Conservation (phyloP, 92 coral and sea anemone species). For the Palythoa grandis region DNA sequence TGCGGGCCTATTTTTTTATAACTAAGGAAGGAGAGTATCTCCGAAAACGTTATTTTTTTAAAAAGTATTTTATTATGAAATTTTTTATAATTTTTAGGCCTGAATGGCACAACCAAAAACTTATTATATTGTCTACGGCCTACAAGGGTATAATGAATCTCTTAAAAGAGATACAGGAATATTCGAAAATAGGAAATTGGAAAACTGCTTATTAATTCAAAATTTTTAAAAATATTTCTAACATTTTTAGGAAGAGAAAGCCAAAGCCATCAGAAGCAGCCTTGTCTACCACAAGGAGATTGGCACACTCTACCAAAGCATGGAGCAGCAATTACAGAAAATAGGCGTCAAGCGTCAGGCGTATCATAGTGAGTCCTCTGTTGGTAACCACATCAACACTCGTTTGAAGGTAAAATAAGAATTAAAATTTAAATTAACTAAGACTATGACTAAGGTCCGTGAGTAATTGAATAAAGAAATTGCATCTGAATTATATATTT, state of each 20-base stretch:
- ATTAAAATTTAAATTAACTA: no score
- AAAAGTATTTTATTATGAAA: no score
- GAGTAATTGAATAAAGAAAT: not conserved
- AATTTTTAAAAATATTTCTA: not conserved
- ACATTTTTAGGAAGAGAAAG: conserved; percentile 13
- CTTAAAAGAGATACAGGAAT: no score
- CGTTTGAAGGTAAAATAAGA: conserved; percentile 5
- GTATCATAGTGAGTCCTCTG: conserved; percentile 24
- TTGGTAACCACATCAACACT: conserved; percentile 43
- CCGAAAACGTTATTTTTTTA: no score
- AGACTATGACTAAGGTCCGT: not conserved
- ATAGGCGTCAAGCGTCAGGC: conserved; percentile 45
- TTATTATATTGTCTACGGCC: no score
- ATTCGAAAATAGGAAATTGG: not conserved
- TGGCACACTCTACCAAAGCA: not conserved
- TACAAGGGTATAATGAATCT: no score
- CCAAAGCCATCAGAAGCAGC: conserved; percentile 5
- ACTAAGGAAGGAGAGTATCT: no score
- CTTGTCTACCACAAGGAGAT: not conserved
- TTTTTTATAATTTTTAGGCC: no score
- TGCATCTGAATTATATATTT: conserved; percentile 16
- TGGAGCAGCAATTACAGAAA: conserved; percentile 15
- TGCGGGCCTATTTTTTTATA: no score
- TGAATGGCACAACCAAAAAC: no score
- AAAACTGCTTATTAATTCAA: not conserved